These are phyloP conservation scores for Dicaeum eximium DNA, from an alignment of 2,113 vertebrate species.

Conservation along the genomic window DNA sequence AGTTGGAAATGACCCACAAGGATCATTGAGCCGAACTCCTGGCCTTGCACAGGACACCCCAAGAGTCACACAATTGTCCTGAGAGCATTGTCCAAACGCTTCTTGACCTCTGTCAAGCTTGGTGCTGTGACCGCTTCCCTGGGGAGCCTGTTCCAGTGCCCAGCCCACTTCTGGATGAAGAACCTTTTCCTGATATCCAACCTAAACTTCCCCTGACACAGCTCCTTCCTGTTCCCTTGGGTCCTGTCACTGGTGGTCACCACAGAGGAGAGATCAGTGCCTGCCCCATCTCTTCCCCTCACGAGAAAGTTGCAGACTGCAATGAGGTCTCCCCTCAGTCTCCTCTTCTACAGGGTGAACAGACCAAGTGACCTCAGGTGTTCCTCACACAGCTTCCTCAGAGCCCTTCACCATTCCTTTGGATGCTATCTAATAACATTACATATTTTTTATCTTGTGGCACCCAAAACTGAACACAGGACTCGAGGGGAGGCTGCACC, in stretches of 20 bases:
- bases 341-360: not conserved
- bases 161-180: not conserved
- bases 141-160: not conserved
- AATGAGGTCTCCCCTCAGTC: not conserved
- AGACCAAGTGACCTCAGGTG: not conserved
- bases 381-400: not conserved
- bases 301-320: not conserved
- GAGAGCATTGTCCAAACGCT: rapidly evolving
- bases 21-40: not conserved
- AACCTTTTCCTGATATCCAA: not conserved
- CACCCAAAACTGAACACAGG: not conserved
- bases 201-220: not conserved
- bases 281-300: not conserved
- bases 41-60: not conserved
- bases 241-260: not conserved
- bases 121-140: no score
- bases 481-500: not conserved
- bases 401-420: not conserved
- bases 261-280: not conserved
- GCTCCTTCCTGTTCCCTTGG: not conserved
- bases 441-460: not conserved
- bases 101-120: not conserved
- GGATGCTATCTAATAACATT: rapidly evolving
- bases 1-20: not conserved
- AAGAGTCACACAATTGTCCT: not conserved